Evolutionary conservation across 2,113 vertebrate genomes (phyloP), one percentile per base, ranked within the genome.

Genomic region (Sigmodon hispidus): DNA sequence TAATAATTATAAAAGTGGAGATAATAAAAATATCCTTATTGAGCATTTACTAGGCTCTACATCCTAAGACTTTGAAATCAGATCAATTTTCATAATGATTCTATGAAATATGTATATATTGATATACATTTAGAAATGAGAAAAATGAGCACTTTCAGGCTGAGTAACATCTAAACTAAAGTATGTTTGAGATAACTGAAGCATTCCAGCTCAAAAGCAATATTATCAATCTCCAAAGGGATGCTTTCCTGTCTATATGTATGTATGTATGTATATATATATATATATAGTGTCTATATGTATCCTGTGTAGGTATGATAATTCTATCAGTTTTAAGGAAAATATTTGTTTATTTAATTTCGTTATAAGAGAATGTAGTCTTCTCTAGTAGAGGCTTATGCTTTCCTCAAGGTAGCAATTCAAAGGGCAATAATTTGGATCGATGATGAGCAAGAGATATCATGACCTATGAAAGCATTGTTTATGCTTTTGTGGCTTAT

Each of bases 81-180:
- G 69, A 4, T 36, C 65, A 72, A 69, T 83, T 13, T 36, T 96
- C 80, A 81, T 40, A 89, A 50, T 59, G 55, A 94, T 61, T 29
- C 48, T 69, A 17, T 43, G 40, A 86, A 48, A 15, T 34, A 85
- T 45, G 36, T 40, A 45, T 4, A n/a, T 76, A 67, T 91, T 93
- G 91, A 93, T 87, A 29, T 16, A n/a, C 48, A 90, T 85, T 90
- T 84, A 94, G 31, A 93, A 86, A 93, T 40, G 45, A 94, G 52
- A 50, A 80, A 94, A 91, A 7, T 26, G 31, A 79, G 34, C 2
- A 61, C 31, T 21, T 81, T 72, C 2, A 91, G 40, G 17, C 55
- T 73, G 45, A 93, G n/a, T 75, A 93, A 86, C 76, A 43, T n/a
- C 29, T 19, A 89, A 72, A 26, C 67, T 48, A 79, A 80, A 87